Percentiles rank a stretch among this genome's conserved stretches.
phyloP scores from a whole-genome alignment of 2,888 invertebrate genomes.

The Ectemnius continuus region DNA sequence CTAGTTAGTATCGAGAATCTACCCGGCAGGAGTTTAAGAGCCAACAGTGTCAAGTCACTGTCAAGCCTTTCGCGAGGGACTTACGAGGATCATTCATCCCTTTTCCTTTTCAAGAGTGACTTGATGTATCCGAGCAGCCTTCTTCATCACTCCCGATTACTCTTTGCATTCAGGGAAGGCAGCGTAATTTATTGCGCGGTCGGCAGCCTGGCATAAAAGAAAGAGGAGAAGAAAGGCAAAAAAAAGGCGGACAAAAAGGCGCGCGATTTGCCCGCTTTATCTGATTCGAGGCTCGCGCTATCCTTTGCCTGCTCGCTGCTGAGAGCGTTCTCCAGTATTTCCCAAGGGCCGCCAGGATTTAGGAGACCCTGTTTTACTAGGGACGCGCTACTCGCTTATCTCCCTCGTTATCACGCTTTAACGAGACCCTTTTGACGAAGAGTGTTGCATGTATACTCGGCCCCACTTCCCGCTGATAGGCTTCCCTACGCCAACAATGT shows the following conservation, averaged over 20 bases:
- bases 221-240: neutral
- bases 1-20: too few relatives aligned
- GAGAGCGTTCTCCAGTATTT: too few relatives aligned
- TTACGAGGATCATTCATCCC: neutral
- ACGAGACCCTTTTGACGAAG: slow-evolving; percentile 1
- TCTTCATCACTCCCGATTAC: neutral
- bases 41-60: too few relatives aligned
- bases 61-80: neutral
- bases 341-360: too few relatives aligned
- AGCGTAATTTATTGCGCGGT: neutral
- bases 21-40: too few relatives aligned
- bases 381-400: neutral
- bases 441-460: neutral
- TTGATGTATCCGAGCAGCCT: neutral
- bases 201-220: neutral
- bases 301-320: too few relatives aligned
- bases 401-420: slow-evolving; percentile 2
- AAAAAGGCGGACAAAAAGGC: slow-evolving; percentile 5
- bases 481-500: too few relatives aligned
- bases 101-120: neutral
- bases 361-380: too few relatives aligned
- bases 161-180: neutral
- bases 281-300: neutral
- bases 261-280: slow-evolving; percentile 1
- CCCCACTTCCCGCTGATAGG: too few relatives aligned